Evolutionary conservation across 2,888 invertebrate genomes (phyloP).

Genomic region (Lepeophtheirus nordmannii): DNA sequence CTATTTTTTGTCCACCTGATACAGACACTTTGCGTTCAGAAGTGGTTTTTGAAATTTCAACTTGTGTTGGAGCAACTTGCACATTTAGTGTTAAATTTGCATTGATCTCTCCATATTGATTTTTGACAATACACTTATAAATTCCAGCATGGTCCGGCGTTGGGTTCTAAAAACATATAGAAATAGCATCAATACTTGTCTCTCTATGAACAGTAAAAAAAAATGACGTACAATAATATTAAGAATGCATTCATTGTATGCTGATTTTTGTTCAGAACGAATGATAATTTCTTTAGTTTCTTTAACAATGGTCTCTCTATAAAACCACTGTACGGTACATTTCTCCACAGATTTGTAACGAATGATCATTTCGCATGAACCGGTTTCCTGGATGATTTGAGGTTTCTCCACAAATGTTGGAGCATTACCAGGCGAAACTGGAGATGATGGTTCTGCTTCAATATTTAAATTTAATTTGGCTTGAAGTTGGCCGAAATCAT

Average conservation of each 20-base stretch:
- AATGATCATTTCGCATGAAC: slow-evolving; percentile 72
- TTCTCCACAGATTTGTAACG: slow-evolving; percentile 44
- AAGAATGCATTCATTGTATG: slow-evolving; percentile 27
- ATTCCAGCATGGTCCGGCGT: slow-evolving; percentile 88
- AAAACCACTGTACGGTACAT: slow-evolving; percentile 44
- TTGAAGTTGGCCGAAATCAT: slow-evolving; percentile 39
- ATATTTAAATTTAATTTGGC: slow-evolving; percentile 40
- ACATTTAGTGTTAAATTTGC: slow-evolving; percentile 93
- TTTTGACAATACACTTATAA: slow-evolving; percentile 95
- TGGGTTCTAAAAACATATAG: slow-evolving; percentile 51
- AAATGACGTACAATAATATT: slow-evolving; percentile 25
- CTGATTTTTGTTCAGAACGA: slow-evolving; percentile 27
- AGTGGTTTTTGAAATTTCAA: slow-evolving; percentile 71
- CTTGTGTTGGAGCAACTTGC: slow-evolving; percentile 46
- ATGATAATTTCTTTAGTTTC: slow-evolving; percentile 26
- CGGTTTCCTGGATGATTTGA: slow-evolving; percentile 46
- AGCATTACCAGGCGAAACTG: slow-evolving; percentile 48
- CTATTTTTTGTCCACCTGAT: not conserved
- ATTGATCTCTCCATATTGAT: slow-evolving; percentile 85
- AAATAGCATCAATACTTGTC: not conserved
- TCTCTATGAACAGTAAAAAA: not conserved
- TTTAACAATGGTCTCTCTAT: slow-evolving; percentile 38
- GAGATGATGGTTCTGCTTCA: slow-evolving; percentile 37
- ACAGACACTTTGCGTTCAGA: slow-evolving; percentile 45
- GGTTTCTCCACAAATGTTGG: slow-evolving; percentile 64